Conservation (phyloP, 2,888 invertebrate species). For the Ennomos erosarius region DNA sequence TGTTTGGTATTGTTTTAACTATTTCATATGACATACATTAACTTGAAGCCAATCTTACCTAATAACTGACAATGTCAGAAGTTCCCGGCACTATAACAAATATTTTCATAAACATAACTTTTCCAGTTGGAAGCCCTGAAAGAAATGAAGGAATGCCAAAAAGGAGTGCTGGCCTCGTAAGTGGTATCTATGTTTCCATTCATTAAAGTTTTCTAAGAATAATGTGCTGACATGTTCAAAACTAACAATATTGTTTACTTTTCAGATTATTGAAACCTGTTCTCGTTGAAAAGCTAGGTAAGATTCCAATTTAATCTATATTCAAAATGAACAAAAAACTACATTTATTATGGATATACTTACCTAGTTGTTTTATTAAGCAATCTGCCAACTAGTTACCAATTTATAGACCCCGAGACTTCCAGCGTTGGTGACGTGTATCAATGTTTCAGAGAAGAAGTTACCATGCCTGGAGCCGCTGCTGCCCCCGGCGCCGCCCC, state of each 20-base stretch:
- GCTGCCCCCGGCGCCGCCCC: slow-evolving; percentile 57
- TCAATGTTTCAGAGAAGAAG: slow-evolving; percentile 30
- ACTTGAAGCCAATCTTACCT: too few relatives aligned
- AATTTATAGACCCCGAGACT: too few relatives aligned
- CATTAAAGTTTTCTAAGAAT: too few relatives aligned
- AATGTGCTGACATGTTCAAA: too few relatives aligned
- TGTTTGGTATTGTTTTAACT: slow-evolving; percentile 63
- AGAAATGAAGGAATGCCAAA: slow-evolving; percentile 76
- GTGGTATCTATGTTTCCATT: slow-evolving; percentile 39
- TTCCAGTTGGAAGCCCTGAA: slow-evolving; percentile 72
- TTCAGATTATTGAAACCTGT: slow-evolving; percentile 73
- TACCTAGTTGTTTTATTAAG: too few relatives aligned
- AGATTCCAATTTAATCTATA: slow-evolving; percentile 26
- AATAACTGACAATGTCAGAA: too few relatives aligned
- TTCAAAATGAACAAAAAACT: not conserved
- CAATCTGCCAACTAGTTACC: too few relatives aligned
- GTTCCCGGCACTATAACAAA: too few relatives aligned
- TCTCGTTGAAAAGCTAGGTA: slow-evolving; percentile 63
- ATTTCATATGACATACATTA: not conserved
- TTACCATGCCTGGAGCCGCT: slow-evolving; percentile 44
- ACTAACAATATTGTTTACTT: slow-evolving; percentile 33
- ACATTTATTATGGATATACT: not conserved
- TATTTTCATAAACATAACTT: slow-evolving; percentile 4
- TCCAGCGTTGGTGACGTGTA: too few relatives aligned
- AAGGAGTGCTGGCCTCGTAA: slow-evolving; percentile 68